Conservation (phyloP, 2,113 vertebrate genomes). For the Xenopus tropicalis region DNA sequence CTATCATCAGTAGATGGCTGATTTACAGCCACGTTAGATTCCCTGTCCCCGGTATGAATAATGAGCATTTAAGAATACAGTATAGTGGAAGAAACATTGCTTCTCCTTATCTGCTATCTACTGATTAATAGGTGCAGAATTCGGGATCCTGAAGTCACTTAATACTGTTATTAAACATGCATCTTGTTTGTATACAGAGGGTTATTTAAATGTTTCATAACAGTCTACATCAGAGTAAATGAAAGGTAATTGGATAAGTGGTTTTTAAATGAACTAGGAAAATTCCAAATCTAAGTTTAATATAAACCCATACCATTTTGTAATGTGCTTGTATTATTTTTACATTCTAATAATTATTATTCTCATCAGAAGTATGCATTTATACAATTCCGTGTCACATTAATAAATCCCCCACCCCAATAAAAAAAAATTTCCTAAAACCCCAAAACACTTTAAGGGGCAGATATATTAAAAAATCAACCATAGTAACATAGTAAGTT, state of each 20-base stretch:
- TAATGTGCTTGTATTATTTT: neutral
- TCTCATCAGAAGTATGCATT: neutral
- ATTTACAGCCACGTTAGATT: slow-evolving; percentile 28
- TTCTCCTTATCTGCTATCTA: neutral
- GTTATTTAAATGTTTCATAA: slow-evolving; percentile 7
- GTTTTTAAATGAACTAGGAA: neutral
- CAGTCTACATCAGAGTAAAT: neutral
- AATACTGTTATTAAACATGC: neutral
- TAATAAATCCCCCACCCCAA: too few relatives aligned
- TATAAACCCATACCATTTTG: neutral
- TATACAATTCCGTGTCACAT: too few relatives aligned
- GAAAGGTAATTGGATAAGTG: neutral
- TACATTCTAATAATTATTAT: neutral
- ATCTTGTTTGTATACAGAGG: neutral
- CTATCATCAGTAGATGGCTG: slow-evolving; percentile 10
- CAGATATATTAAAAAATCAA: too few relatives aligned
- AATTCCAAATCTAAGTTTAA: neutral
- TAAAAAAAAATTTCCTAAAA: too few relatives aligned
- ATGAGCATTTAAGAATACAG: slow-evolving; percentile 31
- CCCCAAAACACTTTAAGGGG: too few relatives aligned
- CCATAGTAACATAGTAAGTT: too few relatives aligned
- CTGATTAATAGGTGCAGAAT: slow-evolving; percentile 13
- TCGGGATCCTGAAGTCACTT: neutral
- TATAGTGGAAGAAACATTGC: slow-evolving; percentile 3
- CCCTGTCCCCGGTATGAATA: slow-evolving; percentile 18